These are phyloP conservation scores for Eupithecia centaureata DNA, from an alignment of 2,888 invertebrate species.

Conservation along the genomic window DNA sequence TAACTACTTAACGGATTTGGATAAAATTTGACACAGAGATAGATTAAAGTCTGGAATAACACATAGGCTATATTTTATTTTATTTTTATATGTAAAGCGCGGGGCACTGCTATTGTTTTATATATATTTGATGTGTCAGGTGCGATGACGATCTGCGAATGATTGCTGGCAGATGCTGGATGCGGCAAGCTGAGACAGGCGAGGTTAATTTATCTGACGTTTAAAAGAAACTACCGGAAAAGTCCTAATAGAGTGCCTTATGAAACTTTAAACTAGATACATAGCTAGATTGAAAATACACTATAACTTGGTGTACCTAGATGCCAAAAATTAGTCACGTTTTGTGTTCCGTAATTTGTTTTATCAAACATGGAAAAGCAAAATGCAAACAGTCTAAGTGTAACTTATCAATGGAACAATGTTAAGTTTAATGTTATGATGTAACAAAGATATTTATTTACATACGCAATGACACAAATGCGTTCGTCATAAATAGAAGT, in stretches of 20 bases:
- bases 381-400: conserved; percentile 11
- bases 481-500: not conserved
- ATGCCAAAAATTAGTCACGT: not conserved
- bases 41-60: no score
- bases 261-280: not conserved
- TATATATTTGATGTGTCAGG: no score
- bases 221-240: not conserved
- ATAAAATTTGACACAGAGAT: no score
- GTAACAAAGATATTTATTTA: not conserved
- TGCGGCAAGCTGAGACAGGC: no score
- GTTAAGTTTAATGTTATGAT: conserved; percentile 21
- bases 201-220: not conserved
- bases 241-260: not conserved
- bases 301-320: not conserved
- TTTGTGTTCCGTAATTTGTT: conserved; percentile 3
- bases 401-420: conserved; percentile 37
- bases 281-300: not conserved
- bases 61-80: no score
- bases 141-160: no score
- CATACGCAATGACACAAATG: not conserved
- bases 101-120: no score
- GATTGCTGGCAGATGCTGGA: no score
- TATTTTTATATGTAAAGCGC: no score
- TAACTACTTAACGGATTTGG: no score
- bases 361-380: conserved; percentile 23